A percentile compares a stretch with the other conserved stretches of the same genome.
Conservation (phyloP, 1,140 invertebrate species). For the Coenobita brevimanus region DNA sequence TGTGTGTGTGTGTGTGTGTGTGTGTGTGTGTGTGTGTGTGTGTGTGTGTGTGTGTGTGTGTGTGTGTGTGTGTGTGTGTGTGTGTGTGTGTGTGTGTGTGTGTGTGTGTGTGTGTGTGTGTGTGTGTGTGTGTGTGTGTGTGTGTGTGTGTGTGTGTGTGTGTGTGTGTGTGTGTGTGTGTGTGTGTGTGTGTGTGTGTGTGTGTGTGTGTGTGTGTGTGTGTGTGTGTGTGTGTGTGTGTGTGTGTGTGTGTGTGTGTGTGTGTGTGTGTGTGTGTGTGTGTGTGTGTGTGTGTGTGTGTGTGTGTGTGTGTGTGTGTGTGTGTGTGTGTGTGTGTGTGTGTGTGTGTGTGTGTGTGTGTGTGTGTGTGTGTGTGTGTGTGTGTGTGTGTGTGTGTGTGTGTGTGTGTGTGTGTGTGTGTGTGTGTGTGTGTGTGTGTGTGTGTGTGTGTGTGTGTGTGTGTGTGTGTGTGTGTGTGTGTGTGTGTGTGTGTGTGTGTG, state of each 20-base stretch:
- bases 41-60: too few relatives aligned
- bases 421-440: background rate
- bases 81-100: background rate
- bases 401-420: too few relatives aligned
- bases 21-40: too few relatives aligned
- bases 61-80: slow-evolving; percentile 6
- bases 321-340: background rate
- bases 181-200: slow-evolving; percentile 3
- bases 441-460: background rate
- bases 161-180: slow-evolving; percentile 8
- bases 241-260: too few relatives aligned
- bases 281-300: background rate
- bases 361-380: background rate
- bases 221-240: background rate
- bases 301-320: background rate
- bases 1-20: background rate
- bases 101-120: slow-evolving; percentile 7
- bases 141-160: background rate
- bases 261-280: too few relatives aligned
- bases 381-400: too few relatives aligned
- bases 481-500: background rate
- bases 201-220: slow-evolving; percentile 4
- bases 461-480: background rate
- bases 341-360: background rate
- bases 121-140: slow-evolving; percentile 7